These are phyloP conservation scores for Apodemus speciosus DNA, from an alignment of 2,113 vertebrate genomes.

Conservation along the genomic window DNA sequence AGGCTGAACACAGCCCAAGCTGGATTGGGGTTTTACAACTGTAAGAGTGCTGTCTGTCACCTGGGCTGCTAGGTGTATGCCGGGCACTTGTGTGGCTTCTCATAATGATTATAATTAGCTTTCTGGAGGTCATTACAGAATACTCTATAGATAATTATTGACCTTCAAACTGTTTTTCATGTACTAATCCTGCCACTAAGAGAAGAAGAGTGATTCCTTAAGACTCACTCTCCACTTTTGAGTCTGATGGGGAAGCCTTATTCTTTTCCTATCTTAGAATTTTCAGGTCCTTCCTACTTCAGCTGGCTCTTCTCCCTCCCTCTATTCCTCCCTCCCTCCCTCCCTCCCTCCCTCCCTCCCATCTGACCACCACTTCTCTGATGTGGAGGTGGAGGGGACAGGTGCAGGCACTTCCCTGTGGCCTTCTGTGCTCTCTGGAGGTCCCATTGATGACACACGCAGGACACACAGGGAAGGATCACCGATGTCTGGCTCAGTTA, in stretches of 20 bases:
- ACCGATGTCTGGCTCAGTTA: not conserved
- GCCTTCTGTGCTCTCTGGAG: not conserved
- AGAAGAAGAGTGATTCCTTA: conserved; percentile 13
- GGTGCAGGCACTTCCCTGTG: not conserved
- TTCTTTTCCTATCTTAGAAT: not conserved
- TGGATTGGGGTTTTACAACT: not conserved
- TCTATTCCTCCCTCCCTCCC: not conserved
- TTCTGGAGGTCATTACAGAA: conserved; percentile 50
- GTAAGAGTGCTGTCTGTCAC: not conserved
- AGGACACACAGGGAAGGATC: not conserved
- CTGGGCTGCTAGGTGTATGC: conserved; percentile 18
- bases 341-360: not conserved
- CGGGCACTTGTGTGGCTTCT: conserved; percentile 23
- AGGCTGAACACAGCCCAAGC: not conserved
- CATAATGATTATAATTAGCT: conserved; percentile 50
- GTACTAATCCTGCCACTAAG: conserved; percentile 28
- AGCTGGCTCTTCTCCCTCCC: not conserved
- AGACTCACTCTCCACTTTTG: conserved; percentile 6
- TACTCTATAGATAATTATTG: conserved; percentile 40
- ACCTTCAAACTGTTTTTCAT: conserved; percentile 48
- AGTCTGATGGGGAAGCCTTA: not conserved
- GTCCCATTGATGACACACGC: not conserved
- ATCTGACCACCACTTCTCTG: not conserved
- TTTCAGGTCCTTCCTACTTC: not conserved
- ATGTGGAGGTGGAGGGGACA: not conserved